Conservation (phyloP, 2,113 vertebrate genomes). For the Petrocephalus microphthalmus region DNA sequence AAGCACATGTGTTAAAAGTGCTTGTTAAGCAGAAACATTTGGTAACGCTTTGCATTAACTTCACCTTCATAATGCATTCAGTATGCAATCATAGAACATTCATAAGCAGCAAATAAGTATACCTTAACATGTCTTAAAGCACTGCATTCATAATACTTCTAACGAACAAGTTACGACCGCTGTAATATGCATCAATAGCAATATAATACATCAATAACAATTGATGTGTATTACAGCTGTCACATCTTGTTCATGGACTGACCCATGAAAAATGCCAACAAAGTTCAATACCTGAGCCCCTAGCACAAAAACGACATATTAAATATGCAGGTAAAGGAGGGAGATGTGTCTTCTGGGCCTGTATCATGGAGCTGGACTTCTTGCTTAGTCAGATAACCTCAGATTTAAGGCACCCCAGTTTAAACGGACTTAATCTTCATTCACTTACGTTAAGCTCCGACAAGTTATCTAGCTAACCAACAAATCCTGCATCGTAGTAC, state of each 20-base stretch:
- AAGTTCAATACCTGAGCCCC: background rate
- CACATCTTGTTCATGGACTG: no score
- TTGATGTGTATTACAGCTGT: no score
- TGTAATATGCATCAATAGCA: background rate
- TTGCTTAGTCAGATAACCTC: background rate
- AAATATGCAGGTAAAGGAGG: background rate
- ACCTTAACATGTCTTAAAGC: background rate
- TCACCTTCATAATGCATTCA: no score
- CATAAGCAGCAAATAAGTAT: background rate
- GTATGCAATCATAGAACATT: no score
- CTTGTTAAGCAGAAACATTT: background rate
- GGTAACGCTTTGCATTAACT: no score
- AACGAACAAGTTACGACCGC: background rate
- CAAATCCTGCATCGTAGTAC: background rate
- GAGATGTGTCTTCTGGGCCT: background rate
- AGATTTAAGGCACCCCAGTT: background rate
- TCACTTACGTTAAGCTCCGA: background rate
- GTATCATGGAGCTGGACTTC: no score
- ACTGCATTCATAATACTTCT: background rate
- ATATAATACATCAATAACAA: no score
- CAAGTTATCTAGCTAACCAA: background rate
- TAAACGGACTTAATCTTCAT: background rate
- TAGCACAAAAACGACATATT: background rate
- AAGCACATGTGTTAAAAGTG: background rate
- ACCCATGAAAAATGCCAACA: no score